phyloP scores from a whole-genome alignment of 2,797 vertebrate genomes.

The Sternarchorhynchus goeldii region DNA sequence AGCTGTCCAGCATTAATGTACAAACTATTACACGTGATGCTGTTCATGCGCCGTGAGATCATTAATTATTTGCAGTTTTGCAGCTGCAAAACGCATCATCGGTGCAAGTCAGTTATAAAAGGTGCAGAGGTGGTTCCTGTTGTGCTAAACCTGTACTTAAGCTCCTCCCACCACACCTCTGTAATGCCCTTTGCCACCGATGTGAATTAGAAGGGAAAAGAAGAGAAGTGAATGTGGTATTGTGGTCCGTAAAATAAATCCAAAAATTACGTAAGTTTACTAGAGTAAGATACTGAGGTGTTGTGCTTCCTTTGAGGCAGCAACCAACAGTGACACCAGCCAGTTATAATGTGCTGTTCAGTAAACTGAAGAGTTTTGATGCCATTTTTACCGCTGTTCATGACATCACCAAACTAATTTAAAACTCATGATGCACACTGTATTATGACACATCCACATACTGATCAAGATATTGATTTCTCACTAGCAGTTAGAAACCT shows the following conservation, averaged over 20 bases:
- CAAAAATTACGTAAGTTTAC: constrained; percentile 11
- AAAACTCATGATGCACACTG: background rate
- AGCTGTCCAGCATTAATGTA: constrained; percentile 50
- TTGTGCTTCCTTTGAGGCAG: constrained; percentile 35
- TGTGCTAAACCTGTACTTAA: background rate
- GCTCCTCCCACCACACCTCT: too few species aligned
- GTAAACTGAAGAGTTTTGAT: constrained; percentile 41
- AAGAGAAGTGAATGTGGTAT: constrained; percentile 27
- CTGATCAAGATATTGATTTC: too few species aligned
- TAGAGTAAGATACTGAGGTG: constrained; percentile 16
- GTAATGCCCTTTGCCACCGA: too few species aligned
- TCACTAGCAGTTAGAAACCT: too few species aligned
- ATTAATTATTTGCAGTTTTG: constrained; percentile 49
- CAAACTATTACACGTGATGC: constrained; percentile 51
- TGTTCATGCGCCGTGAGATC: constrained; percentile 36
- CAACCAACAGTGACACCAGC: constrained; percentile 43
- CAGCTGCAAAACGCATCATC: constrained; percentile 27
- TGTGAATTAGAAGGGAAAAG: constrained; percentile 12
- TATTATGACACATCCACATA: background rate
- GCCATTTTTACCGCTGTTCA: constrained; percentile 1
- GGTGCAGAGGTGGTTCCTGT: constrained; percentile 16
- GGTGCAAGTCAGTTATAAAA: constrained; percentile 28
- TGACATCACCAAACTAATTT: constrained; percentile 1
- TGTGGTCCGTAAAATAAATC: constrained; percentile 2
- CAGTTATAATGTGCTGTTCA: constrained; percentile 35